Base-by-base conservation (phyloP, 2,888 invertebrate species). In the Hyposoter dolosus region DNA sequence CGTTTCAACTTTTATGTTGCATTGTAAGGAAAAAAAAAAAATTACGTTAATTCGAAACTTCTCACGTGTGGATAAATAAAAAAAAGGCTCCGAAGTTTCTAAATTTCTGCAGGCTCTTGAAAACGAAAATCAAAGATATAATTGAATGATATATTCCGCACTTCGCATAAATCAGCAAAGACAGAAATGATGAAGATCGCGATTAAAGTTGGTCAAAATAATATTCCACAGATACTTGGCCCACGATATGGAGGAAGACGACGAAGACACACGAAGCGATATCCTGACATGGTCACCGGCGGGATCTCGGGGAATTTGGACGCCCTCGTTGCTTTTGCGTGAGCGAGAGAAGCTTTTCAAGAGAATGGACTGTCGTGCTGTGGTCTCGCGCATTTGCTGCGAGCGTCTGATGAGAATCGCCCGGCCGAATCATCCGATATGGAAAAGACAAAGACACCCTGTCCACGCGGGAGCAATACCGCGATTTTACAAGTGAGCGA, bases 181-280 rank as follows among this genome's bases (percentile, higher is more conserved):
- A 66, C 77, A 53, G 17, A 50, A 53, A 35, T 19, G 74, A 40
- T 5, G 35, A 35, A 35, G 35, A 35, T 35, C 35, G 35, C 23
- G 50, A 12, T 50, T 35, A 1, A 17, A 32, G 9, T 32, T 9
- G 10, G n/a, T 53, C 9, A 19, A 12, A 56, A 75, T 43, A 53
- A 63, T 69, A 43, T 76, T 63, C 9, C 2, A 19, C 84, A 95
- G 95, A 84, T 94, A 94, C 89, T 89, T 96, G 77, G 95, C 95
- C 12, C 95, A 95, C 91, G 95, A 95, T 87, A 95, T 96, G 93
- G 95, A 96, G 89, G 96, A 96, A 90, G 96, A 96, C 89, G 95
- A 95, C 60, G 95, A 95, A 72, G 94, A 95, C 72, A 89, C 94
- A 19, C 95, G 95, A 89, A 94, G 93, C 88, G 94, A 94, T 81